Base-by-base conservation (phyloP, 2,888 invertebrate species). In the Dioctria rufipes region DNA sequence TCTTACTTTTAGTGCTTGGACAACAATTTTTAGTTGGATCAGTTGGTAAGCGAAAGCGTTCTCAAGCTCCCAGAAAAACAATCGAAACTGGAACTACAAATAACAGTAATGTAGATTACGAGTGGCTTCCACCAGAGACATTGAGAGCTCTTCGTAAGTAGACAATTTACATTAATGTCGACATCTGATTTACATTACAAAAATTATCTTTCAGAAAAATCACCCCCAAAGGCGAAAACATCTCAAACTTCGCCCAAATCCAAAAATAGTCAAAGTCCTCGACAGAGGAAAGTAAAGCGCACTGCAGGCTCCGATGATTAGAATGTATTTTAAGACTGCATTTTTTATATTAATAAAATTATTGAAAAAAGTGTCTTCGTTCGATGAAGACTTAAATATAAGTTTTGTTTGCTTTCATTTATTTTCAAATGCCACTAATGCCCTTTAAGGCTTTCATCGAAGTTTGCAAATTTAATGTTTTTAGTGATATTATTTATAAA, bases 51-150 rank as follows among this genome's bases (percentile, higher is more conserved):
- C 92, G 94, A 49, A 89, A 89, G 85, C 88, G 89, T 73, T 86
- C 87, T 87, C 87, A 77, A 86, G 90, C 90, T 83, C 91, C 88
- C 2, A 91, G 93, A 78, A 91, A 92, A 82, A 92, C 93, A 60
- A 92, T 97, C 4, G 98, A 99, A 90, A 95, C 96, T 85, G 98
- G 98, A 83, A 98, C 98, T 0, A 92, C 93, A 82, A 95, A 94
- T 86, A 94, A 94, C 81, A 93, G 95, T 85, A 96, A 97, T 89
- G 97, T 99, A 3, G 99, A 99, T 90, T 98, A 96, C 87, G 98
- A 99, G 85, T 99, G 99, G 99, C 91, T 99, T 87, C 99, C 99
- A 60, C 94, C 95, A 87, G 96, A 97, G 89, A 95, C 95, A 83
- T 91, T 96, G 77, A 94, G 94, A 85, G 93, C 92, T 88, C 91